Base-by-base conservation (phyloP, 2,888 invertebrate species). In the Quadriops clusia region DNA sequence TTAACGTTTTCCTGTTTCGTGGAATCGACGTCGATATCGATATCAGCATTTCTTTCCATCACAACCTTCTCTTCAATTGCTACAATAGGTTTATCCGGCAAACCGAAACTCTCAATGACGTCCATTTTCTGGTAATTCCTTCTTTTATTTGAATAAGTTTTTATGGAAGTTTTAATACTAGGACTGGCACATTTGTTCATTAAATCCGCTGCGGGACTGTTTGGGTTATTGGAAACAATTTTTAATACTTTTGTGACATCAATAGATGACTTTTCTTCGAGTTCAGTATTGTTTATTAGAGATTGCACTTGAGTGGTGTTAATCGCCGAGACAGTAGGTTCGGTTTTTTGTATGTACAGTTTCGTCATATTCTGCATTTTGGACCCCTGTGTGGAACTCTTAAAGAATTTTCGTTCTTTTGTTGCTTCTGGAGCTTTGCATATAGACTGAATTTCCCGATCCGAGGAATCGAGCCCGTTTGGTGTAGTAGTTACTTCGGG, bases 51-150 rank as follows among this genome's bases (percentile, higher is more conserved):
- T 15, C 32, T 32, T 21, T 33, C 31, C 23, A 27, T 22, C 13
- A 23, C 18, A 8, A 10, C 12, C 12, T 36, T 33, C 5, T 32
- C 36, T 15, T 38, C 33, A 15, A 46, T 28, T 12, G 50, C 44
- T 30, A 51, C 40, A 21, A 54, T 46, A 9, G 54, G 48, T 31
- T 45, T 44, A 42, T 56, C 56, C 6, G 54, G 53, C 28, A 55
- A 39, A 21, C 44, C 51, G 36, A 54, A 53, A 41, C 49, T 53
- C 42, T 56, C 55, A 20, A 49, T 39, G 2, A 44, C 30, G 15
- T 33, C 31, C 16, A 21, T 30, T 36, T 43, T 45, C n/a, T 37
- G 30, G 10, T 34, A 33, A 17, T 25, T 39, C 37, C 47, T 54
- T 20, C 47, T 34, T 37, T 45, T 48, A 35, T 54, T 55, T 4